These are phyloP conservation scores for Psittacula cyanocephala DNA, from an alignment of 2,113 vertebrate genomes.

Conservation along the genomic window DNA sequence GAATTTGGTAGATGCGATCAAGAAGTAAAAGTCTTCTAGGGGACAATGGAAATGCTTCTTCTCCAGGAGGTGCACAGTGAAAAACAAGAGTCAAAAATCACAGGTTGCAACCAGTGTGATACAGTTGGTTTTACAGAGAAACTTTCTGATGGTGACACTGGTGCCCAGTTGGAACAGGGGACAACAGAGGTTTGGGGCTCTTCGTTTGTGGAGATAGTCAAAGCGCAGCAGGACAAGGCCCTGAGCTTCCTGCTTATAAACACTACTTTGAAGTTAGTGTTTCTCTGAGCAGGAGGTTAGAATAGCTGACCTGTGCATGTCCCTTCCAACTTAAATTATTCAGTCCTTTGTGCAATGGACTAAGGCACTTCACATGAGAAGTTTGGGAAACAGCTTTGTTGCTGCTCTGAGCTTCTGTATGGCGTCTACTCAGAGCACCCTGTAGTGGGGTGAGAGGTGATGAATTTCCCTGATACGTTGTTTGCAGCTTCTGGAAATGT, in stretches of 20 bases:
- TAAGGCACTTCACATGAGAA: background rate
- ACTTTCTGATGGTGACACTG: background rate
- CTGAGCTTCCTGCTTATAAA: background rate
- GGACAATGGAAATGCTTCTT: background rate
- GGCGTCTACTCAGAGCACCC: background rate
- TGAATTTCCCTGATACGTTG: background rate
- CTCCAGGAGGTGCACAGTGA: background rate
- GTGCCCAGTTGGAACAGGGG: background rate
- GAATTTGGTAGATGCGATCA: slow-evolving; percentile 28
- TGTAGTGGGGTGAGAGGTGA: accelerated
- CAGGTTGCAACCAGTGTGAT: background rate
- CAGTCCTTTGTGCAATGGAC: background rate
- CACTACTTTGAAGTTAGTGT: background rate
- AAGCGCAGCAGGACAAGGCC: background rate
- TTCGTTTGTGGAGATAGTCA: background rate
- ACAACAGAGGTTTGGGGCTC: background rate
- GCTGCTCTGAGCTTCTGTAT: background rate
- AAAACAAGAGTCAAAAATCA: background rate
- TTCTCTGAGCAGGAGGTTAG: background rate
- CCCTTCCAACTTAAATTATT: background rate
- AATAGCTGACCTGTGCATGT: background rate
- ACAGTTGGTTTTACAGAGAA: accelerated
- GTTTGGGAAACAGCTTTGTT: background rate
- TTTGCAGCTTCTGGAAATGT: background rate
- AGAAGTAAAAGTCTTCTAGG: background rate